Percentiles rank a stretch among this genome's conserved stretches.
These are phyloP conservation scores for Thamnophis sirtalis DNA, from an alignment of 2,113 vertebrate species.

Conservation along the genomic window DNA sequence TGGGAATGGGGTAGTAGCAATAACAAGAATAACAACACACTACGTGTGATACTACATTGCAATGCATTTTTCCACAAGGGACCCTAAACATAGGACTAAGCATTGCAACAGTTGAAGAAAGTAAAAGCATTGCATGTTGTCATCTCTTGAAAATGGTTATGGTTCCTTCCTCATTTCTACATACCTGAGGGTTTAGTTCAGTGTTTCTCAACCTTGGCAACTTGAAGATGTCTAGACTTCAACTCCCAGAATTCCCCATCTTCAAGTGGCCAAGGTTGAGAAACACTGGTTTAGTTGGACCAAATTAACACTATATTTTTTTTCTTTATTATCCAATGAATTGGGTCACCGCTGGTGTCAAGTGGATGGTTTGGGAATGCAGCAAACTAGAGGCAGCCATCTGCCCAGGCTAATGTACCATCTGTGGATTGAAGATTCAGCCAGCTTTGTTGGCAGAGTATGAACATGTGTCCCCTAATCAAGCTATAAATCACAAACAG, in stretches of 20 bases:
- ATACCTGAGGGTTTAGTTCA: constrained; percentile 52
- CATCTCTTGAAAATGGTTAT: constrained; percentile 40
- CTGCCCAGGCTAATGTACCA: constrained; percentile 80
- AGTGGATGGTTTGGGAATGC: constrained; percentile 70
- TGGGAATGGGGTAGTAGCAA: not conserved
- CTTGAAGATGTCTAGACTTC: too few relatives aligned
- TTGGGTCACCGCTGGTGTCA: constrained; percentile 67
- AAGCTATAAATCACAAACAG: constrained; percentile 85
- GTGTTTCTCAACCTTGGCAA: too few relatives aligned
- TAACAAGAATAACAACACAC: not conserved
- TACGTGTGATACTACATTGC: constrained; percentile 2
- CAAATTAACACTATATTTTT: constrained; percentile 11
- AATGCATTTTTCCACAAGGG: constrained; percentile 7
- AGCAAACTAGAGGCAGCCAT: constrained; percentile 71
- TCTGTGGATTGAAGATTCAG: constrained; percentile 75
- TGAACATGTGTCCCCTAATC: constrained; percentile 77
- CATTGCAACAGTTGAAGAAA: constrained; percentile 17
- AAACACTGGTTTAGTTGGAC: constrained; percentile 54
- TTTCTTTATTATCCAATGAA: constrained; percentile 61
- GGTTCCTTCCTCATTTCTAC: constrained; percentile 53
- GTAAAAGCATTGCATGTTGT: constrained; percentile 36
- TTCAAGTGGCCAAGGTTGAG: too few relatives aligned
- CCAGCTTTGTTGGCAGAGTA: constrained; percentile 72
- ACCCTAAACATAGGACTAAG: constrained; percentile 23
- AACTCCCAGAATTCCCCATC: too few relatives aligned